These are phyloP conservation scores for Eupithecia insigniata DNA, from an alignment of 2,888 invertebrate species.

Conservation along the genomic window DNA sequence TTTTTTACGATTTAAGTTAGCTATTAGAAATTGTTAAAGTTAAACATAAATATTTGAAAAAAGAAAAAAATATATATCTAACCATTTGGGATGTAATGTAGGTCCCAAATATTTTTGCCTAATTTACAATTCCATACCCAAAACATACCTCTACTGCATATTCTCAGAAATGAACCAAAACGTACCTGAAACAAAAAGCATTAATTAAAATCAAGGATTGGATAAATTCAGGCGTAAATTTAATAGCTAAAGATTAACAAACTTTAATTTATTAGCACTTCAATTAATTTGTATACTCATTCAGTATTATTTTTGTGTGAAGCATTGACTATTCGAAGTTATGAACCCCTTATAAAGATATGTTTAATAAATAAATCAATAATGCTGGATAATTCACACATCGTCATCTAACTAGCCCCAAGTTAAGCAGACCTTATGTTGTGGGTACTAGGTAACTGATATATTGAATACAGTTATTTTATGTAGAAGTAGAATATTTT, in stretches of 20 bases:
- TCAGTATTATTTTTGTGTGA: too few relatives aligned
- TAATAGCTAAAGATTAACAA: neutral
- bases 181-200: conserved; percentile 64
- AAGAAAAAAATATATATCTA: too few relatives aligned
- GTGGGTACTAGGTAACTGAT: neutral
- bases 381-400: neutral
- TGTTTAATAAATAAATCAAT: neutral
- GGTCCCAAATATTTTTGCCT: neutral
- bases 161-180: conserved; percentile 22
- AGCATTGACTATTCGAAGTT: neutral
- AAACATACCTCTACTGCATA: conserved; percentile 20
- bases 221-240: neutral
- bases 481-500: too few relatives aligned
- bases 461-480: too few relatives aligned
- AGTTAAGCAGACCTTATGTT: neutral
- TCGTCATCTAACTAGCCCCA: neutral
- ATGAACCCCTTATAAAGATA: neutral
- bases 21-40: too few relatives aligned
- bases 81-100: neutral
- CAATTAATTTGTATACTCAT: neutral
- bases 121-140: neutral
- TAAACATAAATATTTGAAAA: too few relatives aligned
- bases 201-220: conserved; percentile 13
- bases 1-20: too few relatives aligned
- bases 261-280: neutral